These are phyloP conservation scores for Scolopax rusticola DNA, from an alignment of 2,797 vertebrate genomes.

Conservation along the genomic window DNA sequence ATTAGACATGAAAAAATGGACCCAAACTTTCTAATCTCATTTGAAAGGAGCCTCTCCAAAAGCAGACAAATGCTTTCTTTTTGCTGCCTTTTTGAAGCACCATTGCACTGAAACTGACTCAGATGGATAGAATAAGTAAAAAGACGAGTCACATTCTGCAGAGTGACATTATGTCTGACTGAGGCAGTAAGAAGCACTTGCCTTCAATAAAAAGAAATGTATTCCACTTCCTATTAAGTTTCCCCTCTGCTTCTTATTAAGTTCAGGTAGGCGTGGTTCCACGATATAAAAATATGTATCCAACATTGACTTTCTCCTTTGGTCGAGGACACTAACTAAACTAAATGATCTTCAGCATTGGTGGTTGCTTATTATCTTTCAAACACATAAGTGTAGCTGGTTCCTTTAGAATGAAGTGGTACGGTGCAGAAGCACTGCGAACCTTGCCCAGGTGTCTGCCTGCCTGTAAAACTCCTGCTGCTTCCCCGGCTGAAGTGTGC, in stretches of 20 bases:
- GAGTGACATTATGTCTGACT: slow-evolving; percentile 57
- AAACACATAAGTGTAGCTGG: not conserved
- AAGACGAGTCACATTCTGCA: slow-evolving; percentile 44
- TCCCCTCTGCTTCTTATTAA: slow-evolving; percentile 18
- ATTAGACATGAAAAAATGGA: slow-evolving; percentile 67
- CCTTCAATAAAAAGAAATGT: slow-evolving; percentile 34
- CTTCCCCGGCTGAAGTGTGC: slow-evolving; percentile 60
- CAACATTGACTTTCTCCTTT: slow-evolving; percentile 44
- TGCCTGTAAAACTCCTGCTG: slow-evolving; percentile 48
- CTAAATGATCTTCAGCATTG: not conserved
- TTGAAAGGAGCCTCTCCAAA: slow-evolving; percentile 67
- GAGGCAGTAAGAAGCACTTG: slow-evolving; percentile 49
- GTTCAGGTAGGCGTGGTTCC: slow-evolving; percentile 27
- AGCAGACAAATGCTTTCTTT: slow-evolving; percentile 63
- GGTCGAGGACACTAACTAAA: slow-evolving; percentile 16
- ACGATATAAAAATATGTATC: slow-evolving; percentile 41
- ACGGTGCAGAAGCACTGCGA: not conserved
- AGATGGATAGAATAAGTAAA: slow-evolving; percentile 66
- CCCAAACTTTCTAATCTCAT: slow-evolving; percentile 67
- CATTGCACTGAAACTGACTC: slow-evolving; percentile 35
- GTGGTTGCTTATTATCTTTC: slow-evolving; percentile 21
- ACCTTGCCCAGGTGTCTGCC: slow-evolving; percentile 68
- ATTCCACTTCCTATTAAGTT: slow-evolving; percentile 52
- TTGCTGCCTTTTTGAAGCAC: slow-evolving; percentile 56
- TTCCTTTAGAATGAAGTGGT: slow-evolving; percentile 41